phyloP scores from a whole-genome alignment of 2,797 vertebrate genomes.

The Perdix hodgsoniae region DNA sequence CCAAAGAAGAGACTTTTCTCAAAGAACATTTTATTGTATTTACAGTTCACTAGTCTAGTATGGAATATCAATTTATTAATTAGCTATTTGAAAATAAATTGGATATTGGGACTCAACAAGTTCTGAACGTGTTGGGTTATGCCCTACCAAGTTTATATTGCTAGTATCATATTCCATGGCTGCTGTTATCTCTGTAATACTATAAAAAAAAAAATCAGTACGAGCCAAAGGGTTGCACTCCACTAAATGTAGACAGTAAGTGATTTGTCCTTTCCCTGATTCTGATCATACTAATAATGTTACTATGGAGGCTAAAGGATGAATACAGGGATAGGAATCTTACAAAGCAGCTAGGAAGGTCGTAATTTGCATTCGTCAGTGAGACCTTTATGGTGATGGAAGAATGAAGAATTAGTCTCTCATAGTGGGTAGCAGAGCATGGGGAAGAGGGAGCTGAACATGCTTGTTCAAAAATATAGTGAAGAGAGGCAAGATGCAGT shows the following conservation, averaged over 20 bases:
- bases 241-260: neutral
- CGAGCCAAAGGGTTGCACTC: neutral
- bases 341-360: conserved; percentile 26
- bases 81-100: conserved; percentile 10
- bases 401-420: conserved; percentile 45
- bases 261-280: conserved; percentile 25
- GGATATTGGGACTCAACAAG: neutral
- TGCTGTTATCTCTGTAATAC: neutral
- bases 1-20: neutral
- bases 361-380: conserved; percentile 43
- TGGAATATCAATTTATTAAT: neutral
- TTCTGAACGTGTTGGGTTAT: neutral
- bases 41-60: neutral
- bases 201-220: neutral
- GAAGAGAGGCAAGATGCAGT: neutral
- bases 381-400: conserved; percentile 41
- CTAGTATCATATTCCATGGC: neutral
- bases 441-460: conserved; percentile 23
- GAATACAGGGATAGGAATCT: conserved; percentile 23
- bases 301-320: conserved; percentile 31
- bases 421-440: neutral
- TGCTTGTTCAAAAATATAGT: neutral
- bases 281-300: conserved; percentile 29
- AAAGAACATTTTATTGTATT: neutral
- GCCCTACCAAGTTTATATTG: neutral